Percentiles rank a stretch among this genome's conserved stretches.
Conservation (phyloP, 2,888 invertebrate genomes). For the Stratiomys singularior region DNA sequence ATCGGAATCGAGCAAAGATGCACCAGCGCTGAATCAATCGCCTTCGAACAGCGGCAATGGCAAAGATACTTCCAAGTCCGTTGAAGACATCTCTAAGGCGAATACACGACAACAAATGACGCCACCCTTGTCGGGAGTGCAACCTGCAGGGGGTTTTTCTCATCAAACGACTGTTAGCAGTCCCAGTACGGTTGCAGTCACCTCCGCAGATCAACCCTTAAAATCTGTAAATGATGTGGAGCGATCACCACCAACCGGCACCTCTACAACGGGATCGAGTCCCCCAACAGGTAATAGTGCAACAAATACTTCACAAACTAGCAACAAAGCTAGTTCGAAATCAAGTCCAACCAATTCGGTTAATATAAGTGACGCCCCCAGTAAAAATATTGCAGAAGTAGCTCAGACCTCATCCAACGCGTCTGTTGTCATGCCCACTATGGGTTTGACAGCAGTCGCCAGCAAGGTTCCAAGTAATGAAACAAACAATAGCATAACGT, state of each 20-base stretch:
- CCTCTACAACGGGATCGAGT: constrained; percentile 28
- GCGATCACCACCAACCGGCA: constrained; percentile 8
- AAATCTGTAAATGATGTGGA: constrained; percentile 27
- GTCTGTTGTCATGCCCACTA: background rate
- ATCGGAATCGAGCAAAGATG: constrained; percentile 57
- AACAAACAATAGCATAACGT: background rate
- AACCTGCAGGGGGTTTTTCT: background rate
- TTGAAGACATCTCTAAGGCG: constrained; percentile 35
- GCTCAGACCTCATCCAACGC: background rate
- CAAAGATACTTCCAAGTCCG: constrained; percentile 41
- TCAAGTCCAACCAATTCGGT: constrained; percentile 32
- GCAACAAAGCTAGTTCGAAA: constrained; percentile 38
- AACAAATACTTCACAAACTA: constrained; percentile 25
- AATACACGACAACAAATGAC: constrained; percentile 12
- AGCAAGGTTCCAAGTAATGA: background rate
- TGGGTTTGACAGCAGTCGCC: background rate
- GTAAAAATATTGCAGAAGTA: background rate
- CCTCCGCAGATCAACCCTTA: constrained; percentile 1
- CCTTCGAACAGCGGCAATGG: constrained; percentile 8
- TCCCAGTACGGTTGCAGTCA: constrained; percentile 1
- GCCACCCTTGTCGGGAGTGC: constrained; percentile 29
- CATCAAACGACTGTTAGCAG: constrained; percentile 23
- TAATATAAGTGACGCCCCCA: background rate
- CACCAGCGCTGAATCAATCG: constrained; percentile 25
- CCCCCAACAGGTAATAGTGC: constrained; percentile 47